phyloP scores from a whole-genome alignment of 2,888 invertebrate genomes.

The Agonopterix alstromeriana region DNA sequence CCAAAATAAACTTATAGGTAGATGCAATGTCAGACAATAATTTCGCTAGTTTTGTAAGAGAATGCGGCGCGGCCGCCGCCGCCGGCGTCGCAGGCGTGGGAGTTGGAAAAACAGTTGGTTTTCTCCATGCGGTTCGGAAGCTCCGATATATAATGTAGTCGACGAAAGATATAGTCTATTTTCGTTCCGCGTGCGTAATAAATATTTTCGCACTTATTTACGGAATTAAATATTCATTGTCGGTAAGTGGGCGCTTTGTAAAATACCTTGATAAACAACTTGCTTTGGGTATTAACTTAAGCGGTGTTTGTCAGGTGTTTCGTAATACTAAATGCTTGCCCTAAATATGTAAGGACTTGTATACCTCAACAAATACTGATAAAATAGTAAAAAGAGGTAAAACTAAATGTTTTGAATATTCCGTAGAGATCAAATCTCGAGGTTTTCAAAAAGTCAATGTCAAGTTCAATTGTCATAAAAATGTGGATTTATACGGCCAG shows the following conservation, averaged over 20 bases:
- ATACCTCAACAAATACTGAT: no score
- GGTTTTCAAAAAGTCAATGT: no score
- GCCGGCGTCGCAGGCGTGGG: conserved; percentile 32
- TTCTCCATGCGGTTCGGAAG: conserved; percentile 40
- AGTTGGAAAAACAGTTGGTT: conserved; percentile 45
- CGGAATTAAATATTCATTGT: conserved; percentile 32
- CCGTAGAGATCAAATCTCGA: no score
- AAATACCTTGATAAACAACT: no score
- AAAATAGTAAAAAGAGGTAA: no score
- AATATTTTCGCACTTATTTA: conserved; percentile 55
- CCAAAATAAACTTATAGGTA: conserved; percentile 1
- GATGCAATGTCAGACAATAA: conserved; percentile 29
- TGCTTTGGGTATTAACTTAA: no score
- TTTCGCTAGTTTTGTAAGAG: conserved; percentile 23
- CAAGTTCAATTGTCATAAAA: no score
- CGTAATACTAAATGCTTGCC: no score
- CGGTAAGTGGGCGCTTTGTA: conserved; percentile 10
- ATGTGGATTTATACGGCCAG: no score
- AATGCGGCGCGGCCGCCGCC: conserved; percentile 26
- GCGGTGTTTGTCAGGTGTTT: no score
- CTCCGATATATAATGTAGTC: conserved; percentile 50
- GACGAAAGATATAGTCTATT: conserved; percentile 53
- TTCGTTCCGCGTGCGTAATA: conserved; percentile 50
- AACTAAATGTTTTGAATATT: no score
- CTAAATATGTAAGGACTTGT: no score